Base-by-base conservation (phyloP, 2,888 invertebrate genomes). In the Athalia rosae region DNA sequence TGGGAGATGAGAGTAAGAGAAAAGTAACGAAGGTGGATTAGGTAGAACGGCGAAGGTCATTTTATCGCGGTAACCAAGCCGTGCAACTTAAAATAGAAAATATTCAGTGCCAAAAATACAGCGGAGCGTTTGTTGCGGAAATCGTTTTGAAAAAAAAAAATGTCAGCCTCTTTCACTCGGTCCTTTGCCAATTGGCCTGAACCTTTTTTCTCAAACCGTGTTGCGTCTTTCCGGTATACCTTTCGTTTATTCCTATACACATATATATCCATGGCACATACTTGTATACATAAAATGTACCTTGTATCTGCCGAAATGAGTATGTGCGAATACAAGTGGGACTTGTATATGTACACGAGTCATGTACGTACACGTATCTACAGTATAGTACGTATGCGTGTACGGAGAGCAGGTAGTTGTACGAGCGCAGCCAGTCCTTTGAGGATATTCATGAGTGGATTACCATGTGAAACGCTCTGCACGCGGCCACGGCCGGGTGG, bases 361-460 rank as follows among this genome's bases (percentile, higher is more conserved):
- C 15, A 50, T 50, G 66, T 50, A 48, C 50, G 66, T 15, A 47
- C 13, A 9, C 8, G 28, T 4, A 9, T 4, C 6, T 63, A 64
- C 6, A 47, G 7, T 45, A 15, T 47, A 56, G 56, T 15, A 67
- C n/a, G 28, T 50, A 69, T 41, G 69, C 53, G 13, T 43, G 43
- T 50, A 9, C 50, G 50, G 50, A 50, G 50, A 11, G 43, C 41
- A 61, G 48, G 41, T 47, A 47, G 61, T 61, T 74, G 73, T 56
- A 56, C 69, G 64, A 63, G 61, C 13, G 45, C 11, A 15, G 73
- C 63, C 56, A 76, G 66, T 85, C 84, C 85, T 86, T 86, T 84
- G 86, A 86, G 82, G 86, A 86, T 87, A 87, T 88, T 88, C 87
- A 87, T 87, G 87, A 87, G 86, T 83, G 83, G 85, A 88, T 87